These are phyloP conservation scores for Bryconaethiops microstoma DNA, from an alignment of 2,797 vertebrate genomes.

Conservation along the genomic window DNA sequence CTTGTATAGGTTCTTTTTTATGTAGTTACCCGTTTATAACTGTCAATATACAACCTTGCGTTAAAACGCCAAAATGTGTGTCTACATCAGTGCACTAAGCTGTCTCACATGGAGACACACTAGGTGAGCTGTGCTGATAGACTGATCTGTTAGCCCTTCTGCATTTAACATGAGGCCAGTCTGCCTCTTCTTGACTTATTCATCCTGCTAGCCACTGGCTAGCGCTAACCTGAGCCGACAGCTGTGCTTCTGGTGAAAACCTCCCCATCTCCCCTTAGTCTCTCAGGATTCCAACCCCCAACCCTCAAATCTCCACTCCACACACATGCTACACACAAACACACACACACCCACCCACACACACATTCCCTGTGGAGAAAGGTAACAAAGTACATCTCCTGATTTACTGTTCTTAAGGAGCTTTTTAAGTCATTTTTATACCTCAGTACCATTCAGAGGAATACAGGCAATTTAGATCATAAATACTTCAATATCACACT, in stretches of 20 bases:
- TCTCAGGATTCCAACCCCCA: slow-evolving; percentile 49
- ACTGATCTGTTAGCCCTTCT: slow-evolving; percentile 89
- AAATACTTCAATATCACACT: no score
- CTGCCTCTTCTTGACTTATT: slow-evolving; percentile 77
- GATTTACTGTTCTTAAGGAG: neutral
- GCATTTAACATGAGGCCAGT: slow-evolving; percentile 88
- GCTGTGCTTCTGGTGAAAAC: slow-evolving; percentile 63
- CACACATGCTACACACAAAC: slow-evolving; percentile 17
- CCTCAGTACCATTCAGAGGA: neutral
- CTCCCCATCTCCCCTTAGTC: slow-evolving; percentile 63
- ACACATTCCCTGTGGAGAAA: neutral
- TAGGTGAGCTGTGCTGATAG: slow-evolving; percentile 81
- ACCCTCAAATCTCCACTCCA: slow-evolving; percentile 23
- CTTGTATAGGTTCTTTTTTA: neutral
- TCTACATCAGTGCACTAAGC: slow-evolving; percentile 3
- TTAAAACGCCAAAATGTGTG: neutral
- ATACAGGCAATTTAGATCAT: no score
- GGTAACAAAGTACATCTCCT: neutral
- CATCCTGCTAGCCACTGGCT: slow-evolving; percentile 68
- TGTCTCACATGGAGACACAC: slow-evolving; percentile 33
- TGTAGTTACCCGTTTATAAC: neutral
- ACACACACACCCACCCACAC: slow-evolving; percentile 2
- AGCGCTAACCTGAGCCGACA: slow-evolving; percentile 75
- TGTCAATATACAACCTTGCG: neutral
- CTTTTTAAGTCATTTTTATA: neutral